These are phyloP conservation scores for Stegophylla sp. DNA, from an alignment of 2,888 invertebrate species.

Conservation along the genomic window DNA sequence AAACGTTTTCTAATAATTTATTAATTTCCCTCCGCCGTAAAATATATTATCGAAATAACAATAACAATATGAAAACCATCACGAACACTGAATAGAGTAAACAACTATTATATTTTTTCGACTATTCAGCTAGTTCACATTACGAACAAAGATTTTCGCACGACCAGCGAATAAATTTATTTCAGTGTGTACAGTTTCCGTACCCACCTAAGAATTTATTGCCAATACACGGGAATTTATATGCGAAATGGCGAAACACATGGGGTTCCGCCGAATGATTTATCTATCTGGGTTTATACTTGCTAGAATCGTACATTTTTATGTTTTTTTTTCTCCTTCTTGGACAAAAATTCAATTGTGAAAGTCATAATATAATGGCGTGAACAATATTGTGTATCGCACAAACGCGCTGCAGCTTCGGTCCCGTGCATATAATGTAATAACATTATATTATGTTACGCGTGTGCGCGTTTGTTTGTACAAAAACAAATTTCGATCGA, in stretches of 20 bases:
- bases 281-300: not conserved
- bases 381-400: not conserved
- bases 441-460: not conserved
- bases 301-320: not conserved
- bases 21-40: too few relatives aligned
- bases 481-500: constrained; percentile 42
- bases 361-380: not conserved
- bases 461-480: constrained; percentile 22
- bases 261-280: not conserved
- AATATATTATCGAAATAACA: too few relatives aligned
- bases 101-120: too few relatives aligned
- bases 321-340: not conserved
- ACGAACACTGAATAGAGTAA: too few relatives aligned
- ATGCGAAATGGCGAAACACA: not conserved
- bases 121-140: too few relatives aligned
- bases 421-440: not conserved
- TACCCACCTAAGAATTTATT: not conserved
- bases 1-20: too few relatives aligned
- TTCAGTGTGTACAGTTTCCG: too few relatives aligned
- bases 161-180: too few relatives aligned
- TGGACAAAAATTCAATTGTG: not conserved
- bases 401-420: not conserved
- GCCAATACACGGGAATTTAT: not conserved
- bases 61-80: too few relatives aligned
- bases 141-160: not conserved